Conservation (phyloP, 1,140 invertebrate genomes). For the Achroia grisella region DNA sequence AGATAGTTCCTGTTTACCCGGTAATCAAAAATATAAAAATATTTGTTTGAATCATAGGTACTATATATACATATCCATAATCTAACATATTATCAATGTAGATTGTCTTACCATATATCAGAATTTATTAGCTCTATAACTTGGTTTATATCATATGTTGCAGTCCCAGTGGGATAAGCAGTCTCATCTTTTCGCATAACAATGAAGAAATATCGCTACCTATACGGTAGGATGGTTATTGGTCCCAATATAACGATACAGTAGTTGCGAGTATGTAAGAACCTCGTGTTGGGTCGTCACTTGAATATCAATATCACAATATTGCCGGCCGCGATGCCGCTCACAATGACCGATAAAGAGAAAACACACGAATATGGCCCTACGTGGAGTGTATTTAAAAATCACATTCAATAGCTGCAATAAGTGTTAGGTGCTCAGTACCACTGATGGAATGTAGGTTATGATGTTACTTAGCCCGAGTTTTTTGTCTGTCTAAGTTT, state of each 20-base stretch:
- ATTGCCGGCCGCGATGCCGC: slow-evolving; percentile 45
- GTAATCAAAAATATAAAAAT: too few relatives aligned
- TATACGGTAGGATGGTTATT: slow-evolving; percentile 28
- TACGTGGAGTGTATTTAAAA: slow-evolving; percentile 57
- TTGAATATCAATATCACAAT: slow-evolving; percentile 68
- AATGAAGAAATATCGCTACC: slow-evolving; percentile 19
- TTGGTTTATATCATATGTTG: too few relatives aligned
- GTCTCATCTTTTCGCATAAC: slow-evolving; percentile 7
- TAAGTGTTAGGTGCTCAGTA: slow-evolving; percentile 30
- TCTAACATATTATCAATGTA: too few relatives aligned
- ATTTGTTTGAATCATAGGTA: too few relatives aligned
- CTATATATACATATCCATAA: too few relatives aligned
- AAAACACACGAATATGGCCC: slow-evolving; percentile 60
- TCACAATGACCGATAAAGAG: slow-evolving; percentile 65
- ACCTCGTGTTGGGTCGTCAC: slow-evolving; percentile 43
- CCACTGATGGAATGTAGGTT: slow-evolving; percentile 66
- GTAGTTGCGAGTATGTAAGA: slow-evolving; percentile 44
- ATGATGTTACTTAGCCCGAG: slow-evolving; percentile 65
- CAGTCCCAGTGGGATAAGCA: not conserved
- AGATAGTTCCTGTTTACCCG: too few relatives aligned
- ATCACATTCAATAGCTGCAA: slow-evolving; percentile 51
- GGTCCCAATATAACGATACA: slow-evolving; percentile 41
- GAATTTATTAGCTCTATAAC: too few relatives aligned
- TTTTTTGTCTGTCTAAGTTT: slow-evolving; percentile 60
- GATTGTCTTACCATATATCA: too few relatives aligned